Evolutionary conservation across 2,113 vertebrate genomes (phyloP).

Genomic region (Spermophilus dauricus): DNA sequence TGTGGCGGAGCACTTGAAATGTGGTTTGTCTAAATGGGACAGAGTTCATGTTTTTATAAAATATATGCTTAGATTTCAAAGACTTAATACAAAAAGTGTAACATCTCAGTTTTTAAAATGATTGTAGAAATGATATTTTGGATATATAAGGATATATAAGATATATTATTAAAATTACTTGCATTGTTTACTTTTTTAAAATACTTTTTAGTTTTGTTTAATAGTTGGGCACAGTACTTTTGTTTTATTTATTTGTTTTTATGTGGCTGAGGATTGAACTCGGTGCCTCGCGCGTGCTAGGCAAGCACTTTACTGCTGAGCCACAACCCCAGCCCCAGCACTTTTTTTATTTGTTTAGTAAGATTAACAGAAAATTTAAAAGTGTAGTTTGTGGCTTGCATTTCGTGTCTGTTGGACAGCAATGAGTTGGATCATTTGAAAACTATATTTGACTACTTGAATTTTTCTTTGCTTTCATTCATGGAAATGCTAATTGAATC

Average conservation of each 20-base stretch:
- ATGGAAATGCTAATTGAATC: neutral
- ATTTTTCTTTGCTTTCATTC: conserved; percentile 28
- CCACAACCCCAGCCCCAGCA: too few relatives aligned
- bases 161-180: neutral
- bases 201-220: too few relatives aligned
- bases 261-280: too few relatives aligned
- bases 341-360: neutral
- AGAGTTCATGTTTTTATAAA: neutral
- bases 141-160: neutral
- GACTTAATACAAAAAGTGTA: too few relatives aligned
- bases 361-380: conserved; percentile 9
- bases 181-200: too few relatives aligned
- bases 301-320: too few relatives aligned
- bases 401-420: neutral
- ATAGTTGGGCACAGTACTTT: too few relatives aligned
- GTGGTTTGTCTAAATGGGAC: neutral
- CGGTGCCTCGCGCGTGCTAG: too few relatives aligned
- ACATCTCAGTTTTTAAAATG: neutral
- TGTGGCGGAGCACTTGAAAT: neutral
- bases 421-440: neutral
- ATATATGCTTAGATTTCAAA: neutral
- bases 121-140: neutral
- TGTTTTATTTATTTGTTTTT: too few relatives aligned
- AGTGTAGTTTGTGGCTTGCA: conserved; percentile 5
- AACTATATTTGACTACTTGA: neutral